Conservation (phyloP, 1,140 invertebrate species). For the Drosophila aff. region DNA sequence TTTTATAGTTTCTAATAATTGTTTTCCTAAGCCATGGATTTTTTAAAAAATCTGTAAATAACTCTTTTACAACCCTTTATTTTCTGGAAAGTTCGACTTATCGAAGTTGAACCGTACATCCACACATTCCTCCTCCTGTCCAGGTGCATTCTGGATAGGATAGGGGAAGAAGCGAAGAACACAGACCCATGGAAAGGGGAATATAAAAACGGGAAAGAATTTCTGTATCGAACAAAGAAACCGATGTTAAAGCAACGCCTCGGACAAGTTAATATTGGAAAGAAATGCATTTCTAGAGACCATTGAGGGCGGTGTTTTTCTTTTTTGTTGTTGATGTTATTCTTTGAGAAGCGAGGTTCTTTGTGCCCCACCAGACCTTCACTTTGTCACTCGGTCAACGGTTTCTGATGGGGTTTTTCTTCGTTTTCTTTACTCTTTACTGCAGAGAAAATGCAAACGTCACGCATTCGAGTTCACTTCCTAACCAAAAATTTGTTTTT, state of each 20-base stretch:
- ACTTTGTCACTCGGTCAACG: conserved; percentile 45
- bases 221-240: conserved; percentile 36
- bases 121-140: conserved; percentile 2
- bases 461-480: conserved; percentile 45
- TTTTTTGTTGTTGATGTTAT: background rate
- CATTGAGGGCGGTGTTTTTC: conserved; percentile 18
- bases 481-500: conserved; percentile 49
- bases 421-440: background rate
- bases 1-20: too few relatives aligned
- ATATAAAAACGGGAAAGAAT: conserved; percentile 13
- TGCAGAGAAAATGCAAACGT: conserved; percentile 27
- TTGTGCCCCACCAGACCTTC: conserved; percentile 37
- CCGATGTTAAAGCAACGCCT: conserved; percentile 6
- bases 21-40: background rate
- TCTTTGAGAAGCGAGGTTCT: conserved; percentile 16
- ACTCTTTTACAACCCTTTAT: background rate
- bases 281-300: conserved; percentile 34
- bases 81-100: background rate
- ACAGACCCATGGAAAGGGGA: conserved; percentile 10
- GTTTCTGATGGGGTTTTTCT: conserved; percentile 25
- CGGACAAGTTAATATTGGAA: conserved; percentile 27
- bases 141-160: conserved; percentile 31
- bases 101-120: conserved; percentile 8
- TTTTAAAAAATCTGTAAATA: background rate
- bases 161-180: conserved; percentile 9